phyloP scores from a whole-genome alignment of 2,113 vertebrate genomes.

The Ptilorrhoa leucosticta region DNA sequence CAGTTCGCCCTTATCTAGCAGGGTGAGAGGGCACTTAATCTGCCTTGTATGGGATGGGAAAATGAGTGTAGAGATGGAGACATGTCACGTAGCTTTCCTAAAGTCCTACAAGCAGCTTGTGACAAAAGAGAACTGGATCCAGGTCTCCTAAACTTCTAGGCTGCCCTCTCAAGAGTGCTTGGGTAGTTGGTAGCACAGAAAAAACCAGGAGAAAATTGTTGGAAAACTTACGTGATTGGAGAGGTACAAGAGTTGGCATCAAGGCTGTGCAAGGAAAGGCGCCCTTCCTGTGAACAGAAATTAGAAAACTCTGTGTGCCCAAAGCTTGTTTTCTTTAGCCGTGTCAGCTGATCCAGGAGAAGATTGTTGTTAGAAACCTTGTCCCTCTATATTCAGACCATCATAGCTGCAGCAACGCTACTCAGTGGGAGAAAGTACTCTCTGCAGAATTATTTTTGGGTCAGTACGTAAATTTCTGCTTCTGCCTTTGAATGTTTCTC shows the following conservation, averaged over 20 bases:
- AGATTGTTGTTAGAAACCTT: background rate
- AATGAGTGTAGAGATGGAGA: background rate
- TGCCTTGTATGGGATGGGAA: background rate
- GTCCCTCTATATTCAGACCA: background rate
- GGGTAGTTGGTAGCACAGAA: background rate
- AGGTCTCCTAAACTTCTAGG: background rate
- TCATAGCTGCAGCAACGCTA: background rate
- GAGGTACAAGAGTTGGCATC: background rate
- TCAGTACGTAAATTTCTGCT: background rate
- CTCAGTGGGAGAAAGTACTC: background rate
- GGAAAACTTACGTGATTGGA: background rate
- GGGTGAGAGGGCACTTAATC: background rate
- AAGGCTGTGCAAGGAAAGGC: background rate
- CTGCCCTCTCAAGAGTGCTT: background rate
- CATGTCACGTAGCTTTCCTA: background rate
- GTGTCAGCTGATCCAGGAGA: background rate
- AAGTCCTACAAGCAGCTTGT: background rate
- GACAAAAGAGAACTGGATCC: background rate
- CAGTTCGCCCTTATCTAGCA: background rate
- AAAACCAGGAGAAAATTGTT: background rate
- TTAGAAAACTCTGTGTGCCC: background rate
- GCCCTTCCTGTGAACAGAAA: background rate
- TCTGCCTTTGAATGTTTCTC: background rate
- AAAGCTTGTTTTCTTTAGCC: constrained; percentile 22
- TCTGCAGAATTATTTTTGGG: background rate